A percentile compares a stretch with the other conserved stretches of the same genome.
These are phyloP conservation scores for Montipora cactus DNA, from an alignment of 64 coral and sea anemone genomes.

Conservation along the genomic window DNA sequence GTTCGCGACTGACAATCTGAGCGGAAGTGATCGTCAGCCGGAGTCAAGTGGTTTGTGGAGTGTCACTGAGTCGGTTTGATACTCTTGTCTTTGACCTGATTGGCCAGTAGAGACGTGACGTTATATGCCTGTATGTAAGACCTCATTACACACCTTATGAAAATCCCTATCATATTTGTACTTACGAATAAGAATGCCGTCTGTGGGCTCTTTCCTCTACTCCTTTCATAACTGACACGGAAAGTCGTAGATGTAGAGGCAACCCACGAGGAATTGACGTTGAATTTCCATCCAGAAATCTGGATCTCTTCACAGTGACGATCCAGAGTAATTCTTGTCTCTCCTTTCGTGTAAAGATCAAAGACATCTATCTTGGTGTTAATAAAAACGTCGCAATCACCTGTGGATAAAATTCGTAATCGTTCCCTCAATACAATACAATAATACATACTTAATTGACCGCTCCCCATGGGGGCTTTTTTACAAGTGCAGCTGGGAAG, in stretches of 20 bases:
- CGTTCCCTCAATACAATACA: too few relatives aligned
- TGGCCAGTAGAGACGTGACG: too few relatives aligned
- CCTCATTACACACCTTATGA: too few relatives aligned
- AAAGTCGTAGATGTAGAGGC: background rate
- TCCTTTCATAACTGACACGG: background rate
- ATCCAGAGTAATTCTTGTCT: background rate
- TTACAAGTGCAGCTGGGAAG: too few relatives aligned
- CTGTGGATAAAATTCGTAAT: background rate
- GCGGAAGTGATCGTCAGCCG: too few relatives aligned
- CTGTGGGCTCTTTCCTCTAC: background rate
- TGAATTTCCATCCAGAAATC: constrained; percentile 31
- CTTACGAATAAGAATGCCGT: background rate
- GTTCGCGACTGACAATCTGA: too few relatives aligned
- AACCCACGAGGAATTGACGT: constrained; percentile 19
- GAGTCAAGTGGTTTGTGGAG: too few relatives aligned
- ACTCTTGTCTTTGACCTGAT: too few relatives aligned
- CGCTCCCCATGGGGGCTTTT: too few relatives aligned
- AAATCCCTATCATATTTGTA: background rate
- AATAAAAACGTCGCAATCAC: constrained; percentile 10
- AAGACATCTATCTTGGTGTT: background rate
- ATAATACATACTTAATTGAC: too few relatives aligned
- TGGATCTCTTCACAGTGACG: background rate
- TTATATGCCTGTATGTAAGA: too few relatives aligned
- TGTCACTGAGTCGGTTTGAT: too few relatives aligned
- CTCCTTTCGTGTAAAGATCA: background rate